Evolutionary conservation across 2,113 vertebrate species (phyloP).

Genomic region (zebrafish (Danio rerio)): DNA sequence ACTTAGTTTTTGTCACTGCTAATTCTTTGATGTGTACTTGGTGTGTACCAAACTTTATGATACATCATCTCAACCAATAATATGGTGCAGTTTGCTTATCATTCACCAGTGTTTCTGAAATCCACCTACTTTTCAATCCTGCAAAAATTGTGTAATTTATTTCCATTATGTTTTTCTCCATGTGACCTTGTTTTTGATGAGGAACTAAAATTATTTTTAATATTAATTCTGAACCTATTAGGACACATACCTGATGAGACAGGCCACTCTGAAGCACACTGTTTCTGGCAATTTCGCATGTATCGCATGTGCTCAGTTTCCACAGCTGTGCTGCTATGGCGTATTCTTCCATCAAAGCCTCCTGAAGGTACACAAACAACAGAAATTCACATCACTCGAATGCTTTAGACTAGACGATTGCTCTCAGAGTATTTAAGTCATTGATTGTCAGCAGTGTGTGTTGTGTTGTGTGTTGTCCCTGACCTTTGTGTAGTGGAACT

Average conservation of each 20-base stretch:
- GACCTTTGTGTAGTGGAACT: constrained; percentile 99
- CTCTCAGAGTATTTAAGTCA: neutral
- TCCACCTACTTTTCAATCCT: neutral
- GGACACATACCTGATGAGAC: constrained; percentile 85
- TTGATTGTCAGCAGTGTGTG: neutral
- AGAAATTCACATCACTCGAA: neutral
- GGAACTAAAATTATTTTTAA: too few species aligned
- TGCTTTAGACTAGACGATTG: neutral
- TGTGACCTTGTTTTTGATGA: neutral
- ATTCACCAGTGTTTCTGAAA: neutral
- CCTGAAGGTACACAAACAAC: constrained; percentile 67
- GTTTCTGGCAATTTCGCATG: constrained; percentile 96
- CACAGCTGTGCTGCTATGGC: constrained; percentile 97
- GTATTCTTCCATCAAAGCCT: constrained; percentile 93
- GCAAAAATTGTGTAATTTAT: neutral
- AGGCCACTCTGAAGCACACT: constrained; percentile 94
- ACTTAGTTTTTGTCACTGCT: too few species aligned
- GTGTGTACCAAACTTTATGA: too few species aligned
- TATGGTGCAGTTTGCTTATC: too few species aligned
- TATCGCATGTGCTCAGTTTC: constrained; percentile 96
- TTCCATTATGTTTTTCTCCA: neutral
- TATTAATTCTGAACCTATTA: too few species aligned
- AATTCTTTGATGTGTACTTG: too few species aligned
- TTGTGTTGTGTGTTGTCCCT: constrained; percentile 18
- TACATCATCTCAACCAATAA: too few species aligned